Percentiles rank a stretch among this genome's conserved stretches.
phyloP scores from a whole-genome alignment of 2,888 invertebrate species.

The Andrena bucephala region DNA sequence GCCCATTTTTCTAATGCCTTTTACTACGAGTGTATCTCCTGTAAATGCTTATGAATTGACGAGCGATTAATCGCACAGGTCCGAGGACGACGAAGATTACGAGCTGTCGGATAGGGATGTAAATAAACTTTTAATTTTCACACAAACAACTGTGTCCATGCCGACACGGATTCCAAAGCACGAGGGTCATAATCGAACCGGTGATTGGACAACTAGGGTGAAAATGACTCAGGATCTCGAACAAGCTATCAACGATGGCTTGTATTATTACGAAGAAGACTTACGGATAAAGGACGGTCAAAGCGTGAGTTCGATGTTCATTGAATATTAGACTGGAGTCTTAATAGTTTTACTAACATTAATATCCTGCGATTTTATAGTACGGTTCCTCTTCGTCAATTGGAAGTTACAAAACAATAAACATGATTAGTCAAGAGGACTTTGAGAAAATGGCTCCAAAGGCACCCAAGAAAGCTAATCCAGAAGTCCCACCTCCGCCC shows the following conservation, averaged over 20 bases:
- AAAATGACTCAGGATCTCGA: constrained; percentile 98
- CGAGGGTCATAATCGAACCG: constrained; percentile 95
- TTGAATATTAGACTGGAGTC: too few relatives aligned
- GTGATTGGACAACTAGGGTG: constrained; percentile 94
- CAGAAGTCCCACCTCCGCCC: constrained; percentile 93
- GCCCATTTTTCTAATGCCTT: neutral
- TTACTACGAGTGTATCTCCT: neutral
- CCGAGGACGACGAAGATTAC: constrained; percentile 92
- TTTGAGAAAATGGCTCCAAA: constrained; percentile 92
- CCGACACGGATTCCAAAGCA: constrained; percentile 90
- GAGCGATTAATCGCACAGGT: constrained; percentile 85
- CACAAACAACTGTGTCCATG: constrained; percentile 88
- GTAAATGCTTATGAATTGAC: neutral
- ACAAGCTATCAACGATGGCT: constrained; percentile 98
- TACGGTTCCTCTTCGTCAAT: constrained; percentile 85
- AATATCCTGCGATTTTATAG: constrained; percentile 70
- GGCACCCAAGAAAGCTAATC: constrained; percentile 89
- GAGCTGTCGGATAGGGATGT: constrained; percentile 97
- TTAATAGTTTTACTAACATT: constrained; percentile 18
- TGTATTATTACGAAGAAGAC: constrained; percentile 98
- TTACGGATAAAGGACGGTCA: constrained; percentile 90
- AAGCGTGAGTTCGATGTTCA: constrained; percentile 81
- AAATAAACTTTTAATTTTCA: constrained; percentile 97
- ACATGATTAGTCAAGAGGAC: constrained; percentile 94
- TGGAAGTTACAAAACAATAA: constrained; percentile 93